Percentiles rank a stretch among this genome's conserved stretches.
Conservation (phyloP, 2,113 vertebrate species). For the Osmerus eperlanus region DNA sequence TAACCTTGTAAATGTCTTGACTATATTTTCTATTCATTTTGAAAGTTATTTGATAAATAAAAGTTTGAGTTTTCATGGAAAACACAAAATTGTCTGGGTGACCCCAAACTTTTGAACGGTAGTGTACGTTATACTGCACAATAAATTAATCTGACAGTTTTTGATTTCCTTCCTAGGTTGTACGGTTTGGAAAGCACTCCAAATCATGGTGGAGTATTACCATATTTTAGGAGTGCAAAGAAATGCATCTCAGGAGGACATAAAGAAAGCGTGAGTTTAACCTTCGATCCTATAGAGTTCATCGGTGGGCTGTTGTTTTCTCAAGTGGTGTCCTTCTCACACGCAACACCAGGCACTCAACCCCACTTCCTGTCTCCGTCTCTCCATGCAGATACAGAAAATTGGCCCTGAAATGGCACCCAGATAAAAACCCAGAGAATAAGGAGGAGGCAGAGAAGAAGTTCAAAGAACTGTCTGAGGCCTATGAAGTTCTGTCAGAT, state of each 20-base stretch:
- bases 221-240: slow-evolving; percentile 87
- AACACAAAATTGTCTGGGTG: too few species aligned
- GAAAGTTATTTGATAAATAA: too few species aligned
- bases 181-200: slow-evolving; percentile 11
- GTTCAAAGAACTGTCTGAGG: slow-evolving; percentile 94
- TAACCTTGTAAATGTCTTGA: too few species aligned
- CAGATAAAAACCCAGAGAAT: slow-evolving; percentile 95
- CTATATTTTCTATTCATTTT: too few species aligned
- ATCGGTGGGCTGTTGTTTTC: too few species aligned
- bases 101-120: too few species aligned
- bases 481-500: slow-evolving; percentile 93
- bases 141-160: background rate
- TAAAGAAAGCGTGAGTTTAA: slow-evolving; percentile 93
- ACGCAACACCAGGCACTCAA: background rate
- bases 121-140: too few species aligned
- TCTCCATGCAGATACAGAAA: slow-evolving; percentile 81
- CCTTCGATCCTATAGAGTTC: too few species aligned
- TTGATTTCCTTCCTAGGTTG: slow-evolving; percentile 34
- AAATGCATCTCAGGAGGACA: slow-evolving; percentile 86
- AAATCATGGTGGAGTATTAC: slow-evolving; percentile 95
- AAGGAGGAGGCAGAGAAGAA: slow-evolving; percentile 90
- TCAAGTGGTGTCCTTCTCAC: background rate
- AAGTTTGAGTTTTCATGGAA: too few species aligned
- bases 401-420: slow-evolving; percentile 91
- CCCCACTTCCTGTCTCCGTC: background rate